These are phyloP conservation scores for Eupithecia centaureata DNA, from an alignment of 2,888 invertebrate genomes.

Conservation along the genomic window DNA sequence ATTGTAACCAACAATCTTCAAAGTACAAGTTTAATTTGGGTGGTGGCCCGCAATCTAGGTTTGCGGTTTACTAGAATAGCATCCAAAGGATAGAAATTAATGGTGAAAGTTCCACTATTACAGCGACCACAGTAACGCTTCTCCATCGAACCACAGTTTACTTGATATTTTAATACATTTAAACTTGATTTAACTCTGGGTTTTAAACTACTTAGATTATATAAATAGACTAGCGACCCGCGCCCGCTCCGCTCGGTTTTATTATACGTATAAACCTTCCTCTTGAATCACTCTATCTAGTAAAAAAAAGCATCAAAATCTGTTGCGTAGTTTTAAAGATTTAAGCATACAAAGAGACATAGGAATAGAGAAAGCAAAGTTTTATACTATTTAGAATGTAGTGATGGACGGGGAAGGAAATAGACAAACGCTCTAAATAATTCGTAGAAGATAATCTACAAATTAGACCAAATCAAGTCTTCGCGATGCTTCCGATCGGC, in stretches of 20 bases:
- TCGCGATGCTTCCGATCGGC: too few relatives aligned
- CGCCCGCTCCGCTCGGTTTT: too few relatives aligned
- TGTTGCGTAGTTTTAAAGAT: too few relatives aligned
- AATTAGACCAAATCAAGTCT: not conserved
- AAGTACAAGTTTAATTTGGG: conserved; percentile 6
- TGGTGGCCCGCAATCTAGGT: not conserved
- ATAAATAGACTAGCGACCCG: too few relatives aligned
- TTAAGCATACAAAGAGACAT: too few relatives aligned
- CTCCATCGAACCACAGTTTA: conserved; percentile 1
- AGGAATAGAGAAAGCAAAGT: too few relatives aligned
- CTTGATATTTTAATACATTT: not conserved
- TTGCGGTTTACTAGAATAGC: conserved; percentile 17
- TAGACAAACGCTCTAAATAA: not conserved
- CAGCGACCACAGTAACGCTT: conserved; percentile 16
- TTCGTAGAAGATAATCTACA: not conserved
- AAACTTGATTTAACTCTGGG: not conserved
- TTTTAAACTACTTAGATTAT: too few relatives aligned
- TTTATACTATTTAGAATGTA: too few relatives aligned
- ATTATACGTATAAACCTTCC: too few relatives aligned
- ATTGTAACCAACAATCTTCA: not conserved
- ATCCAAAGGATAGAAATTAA: conserved; percentile 16
- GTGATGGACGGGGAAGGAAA: not conserved
- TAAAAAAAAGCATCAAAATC: too few relatives aligned
- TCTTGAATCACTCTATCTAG: too few relatives aligned
- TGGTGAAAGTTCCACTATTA: conserved; percentile 22